Evolutionary conservation across 2,888 invertebrate species (phyloP), one percentile per base, ranked within the genome.

Genomic region (Conchocele bisecta): DNA sequence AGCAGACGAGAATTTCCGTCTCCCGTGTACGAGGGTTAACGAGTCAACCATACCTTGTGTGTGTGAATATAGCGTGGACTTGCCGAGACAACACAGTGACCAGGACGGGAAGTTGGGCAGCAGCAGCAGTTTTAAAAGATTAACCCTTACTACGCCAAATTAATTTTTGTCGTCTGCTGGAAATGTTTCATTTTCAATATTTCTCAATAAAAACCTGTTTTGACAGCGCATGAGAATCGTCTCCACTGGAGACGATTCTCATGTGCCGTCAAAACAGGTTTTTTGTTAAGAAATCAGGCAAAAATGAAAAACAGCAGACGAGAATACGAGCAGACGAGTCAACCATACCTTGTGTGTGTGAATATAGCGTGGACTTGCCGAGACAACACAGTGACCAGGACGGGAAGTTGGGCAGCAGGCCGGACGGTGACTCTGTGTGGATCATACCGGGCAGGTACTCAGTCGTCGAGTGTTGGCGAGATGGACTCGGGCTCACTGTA

Each of bases 391-490:
- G 92, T 9, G 96, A 95, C 97, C 98, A 98, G 83, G 96, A 96
- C 0, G 96, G 94, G 92, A 95, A 98, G 75, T 95, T 94, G 0
- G 98, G 98, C 75, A 97, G 92, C 39, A 97, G 92, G 46, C 93
- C 94, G 0, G 93, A 91, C 0, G 96, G 96, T 58, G 96, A 95
- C 81, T 93, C 94, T 0, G 94, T 93, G 88, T 98, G 97, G 57
- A 97, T 93, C 96, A 98, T 97, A 59, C 96, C 96, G 0, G 97
- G 96, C 33, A 98, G 92, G 92, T 97, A 98, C 91, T 97, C 97
- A 0, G 96, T 96, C 0, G 96, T 97, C 6, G 89, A 89, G 60
- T 84, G 86, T 60, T 90, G 89, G 33, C 83, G 71, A 53, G 70
- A 26, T 31, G 75, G 59, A 22, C 48, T 51, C 24, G 64, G 61